Conservation (phyloP, 2,888 invertebrate genomes). For the Heteropelma amictum region DNA sequence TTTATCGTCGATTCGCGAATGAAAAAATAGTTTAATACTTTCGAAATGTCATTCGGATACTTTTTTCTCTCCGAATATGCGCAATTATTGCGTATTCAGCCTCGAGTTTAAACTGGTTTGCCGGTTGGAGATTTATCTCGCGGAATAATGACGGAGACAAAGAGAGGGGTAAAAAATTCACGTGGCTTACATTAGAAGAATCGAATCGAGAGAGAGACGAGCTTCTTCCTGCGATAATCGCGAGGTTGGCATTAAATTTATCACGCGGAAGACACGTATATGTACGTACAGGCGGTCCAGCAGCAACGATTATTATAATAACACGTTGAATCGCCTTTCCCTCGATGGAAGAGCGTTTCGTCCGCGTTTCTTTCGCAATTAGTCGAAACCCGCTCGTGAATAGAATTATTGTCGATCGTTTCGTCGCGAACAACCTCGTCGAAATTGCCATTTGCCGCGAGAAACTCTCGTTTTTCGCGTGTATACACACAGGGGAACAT, state of each 20-base stretch:
- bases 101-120: not conserved
- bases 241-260: slow-evolving; percentile 18
- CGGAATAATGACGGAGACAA: slow-evolving; percentile 3
- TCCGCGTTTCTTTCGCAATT: slow-evolving; percentile 45
- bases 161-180: not conserved
- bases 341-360: slow-evolving; percentile 14
- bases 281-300: slow-evolving; percentile 19
- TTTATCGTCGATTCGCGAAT: slow-evolving; percentile 18
- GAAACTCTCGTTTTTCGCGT: too few relatives aligned
- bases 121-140: slow-evolving; percentile 1
- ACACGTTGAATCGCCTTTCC: slow-evolving; percentile 32
- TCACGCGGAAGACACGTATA: not conserved
- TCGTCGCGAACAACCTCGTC: not conserved
- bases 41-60: not conserved
- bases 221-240: slow-evolving; percentile 23
- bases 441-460: too few relatives aligned
- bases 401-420: slow-evolving; percentile 20
- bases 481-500: not conserved
- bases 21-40: slow-evolving; percentile 5
- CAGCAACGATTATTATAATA: slow-evolving; percentile 51
- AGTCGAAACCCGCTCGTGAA: slow-evolving; percentile 31
- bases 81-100: not conserved
- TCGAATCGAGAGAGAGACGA: slow-evolving; percentile 33
- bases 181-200: slow-evolving; percentile 21
- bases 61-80: not conserved